phyloP scores from a whole-genome alignment of 1,140 invertebrate genomes.

The Melipona quadrifasciata region DNA sequence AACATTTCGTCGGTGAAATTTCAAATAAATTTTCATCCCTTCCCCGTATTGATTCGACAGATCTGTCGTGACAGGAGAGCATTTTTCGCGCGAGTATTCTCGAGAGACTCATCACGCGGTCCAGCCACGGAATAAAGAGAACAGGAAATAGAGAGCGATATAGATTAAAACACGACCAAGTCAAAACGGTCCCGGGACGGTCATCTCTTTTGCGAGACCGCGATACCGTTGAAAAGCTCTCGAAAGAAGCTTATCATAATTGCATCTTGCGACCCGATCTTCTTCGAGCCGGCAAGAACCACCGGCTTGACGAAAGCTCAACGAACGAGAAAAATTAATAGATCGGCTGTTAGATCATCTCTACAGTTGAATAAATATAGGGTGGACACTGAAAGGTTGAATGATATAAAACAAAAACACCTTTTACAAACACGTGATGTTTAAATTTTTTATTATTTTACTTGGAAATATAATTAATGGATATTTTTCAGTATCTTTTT shows the following conservation, averaged over 20 bases:
- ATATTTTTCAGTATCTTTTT: too few relatives aligned
- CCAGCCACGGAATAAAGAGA: constrained; percentile 10
- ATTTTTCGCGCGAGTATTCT: constrained; percentile 30
- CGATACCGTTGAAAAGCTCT: constrained; percentile 60
- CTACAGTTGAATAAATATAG: constrained; percentile 35
- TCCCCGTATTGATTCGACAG: background rate
- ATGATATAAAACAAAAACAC: too few relatives aligned
- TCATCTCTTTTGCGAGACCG: constrained; percentile 30
- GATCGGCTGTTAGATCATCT: background rate
- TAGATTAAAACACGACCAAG: constrained; percentile 62
- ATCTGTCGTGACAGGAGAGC: background rate
- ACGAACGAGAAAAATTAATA: constrained; percentile 51
- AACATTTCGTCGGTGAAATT: background rate
- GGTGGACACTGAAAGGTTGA: too few relatives aligned
- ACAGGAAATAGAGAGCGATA: constrained; percentile 60
- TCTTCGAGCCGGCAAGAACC: constrained; percentile 4
- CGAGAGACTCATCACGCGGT: constrained; percentile 45
- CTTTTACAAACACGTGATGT: too few relatives aligned
- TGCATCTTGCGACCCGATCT: constrained; percentile 72
- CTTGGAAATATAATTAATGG: too few relatives aligned
- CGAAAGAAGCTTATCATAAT: constrained; percentile 78
- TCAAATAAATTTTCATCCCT: background rate
- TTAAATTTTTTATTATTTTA: too few relatives aligned
- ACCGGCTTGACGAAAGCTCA: background rate
- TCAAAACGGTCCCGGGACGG: constrained; percentile 27